A percentile compares a stretch with the other conserved stretches of the same genome.
Evolutionary conservation across 2,888 invertebrate genomes (phyloP).

Genomic region (Leucoma salicis): DNA sequence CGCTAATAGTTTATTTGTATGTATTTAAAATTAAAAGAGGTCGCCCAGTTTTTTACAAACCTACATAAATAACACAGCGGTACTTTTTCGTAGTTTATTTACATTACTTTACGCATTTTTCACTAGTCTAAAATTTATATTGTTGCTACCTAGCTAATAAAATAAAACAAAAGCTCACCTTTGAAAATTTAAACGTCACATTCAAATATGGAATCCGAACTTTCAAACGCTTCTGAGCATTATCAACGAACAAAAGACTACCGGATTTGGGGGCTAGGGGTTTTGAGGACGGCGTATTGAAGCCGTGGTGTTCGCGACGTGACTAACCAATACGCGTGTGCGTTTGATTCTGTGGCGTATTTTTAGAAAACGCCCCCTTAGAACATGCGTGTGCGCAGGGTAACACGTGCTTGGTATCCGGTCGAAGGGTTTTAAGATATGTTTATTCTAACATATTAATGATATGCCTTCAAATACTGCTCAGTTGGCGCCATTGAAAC

Average conservation of each 20-base stretch:
- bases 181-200: constrained; percentile 13
- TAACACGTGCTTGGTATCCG: constrained; percentile 65
- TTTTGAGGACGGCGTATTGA: constrained; percentile 38
- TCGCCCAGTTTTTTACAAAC: constrained; percentile 26
- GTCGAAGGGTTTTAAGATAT: constrained; percentile 54
- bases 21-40: constrained; percentile 38
- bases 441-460: constrained; percentile 30
- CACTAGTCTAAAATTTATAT: not conserved
- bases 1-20: constrained; percentile 30
- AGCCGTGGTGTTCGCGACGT: constrained; percentile 53
- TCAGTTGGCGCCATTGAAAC: constrained; percentile 9
- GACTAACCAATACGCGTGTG: constrained; percentile 47
- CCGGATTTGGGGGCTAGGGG: constrained; percentile 14
- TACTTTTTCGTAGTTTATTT: constrained; percentile 12
- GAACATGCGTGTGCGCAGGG: constrained; percentile 47
- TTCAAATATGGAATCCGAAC: constrained; percentile 3
- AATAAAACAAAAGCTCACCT: constrained; percentile 10
- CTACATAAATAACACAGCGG: constrained; percentile 21
- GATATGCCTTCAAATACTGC: constrained; percentile 18
- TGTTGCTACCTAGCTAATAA: not conserved
- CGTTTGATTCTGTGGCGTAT: constrained; percentile 61
- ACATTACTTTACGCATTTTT: constrained; percentile 4
- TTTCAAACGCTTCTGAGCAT: constrained; percentile 19
- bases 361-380: constrained; percentile 79
- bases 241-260: constrained; percentile 27